A percentile compares a stretch with the other conserved stretches of the same genome.
phyloP scores from a whole-genome alignment of 2,888 invertebrate genomes.

The Acleris holmiana region DNA sequence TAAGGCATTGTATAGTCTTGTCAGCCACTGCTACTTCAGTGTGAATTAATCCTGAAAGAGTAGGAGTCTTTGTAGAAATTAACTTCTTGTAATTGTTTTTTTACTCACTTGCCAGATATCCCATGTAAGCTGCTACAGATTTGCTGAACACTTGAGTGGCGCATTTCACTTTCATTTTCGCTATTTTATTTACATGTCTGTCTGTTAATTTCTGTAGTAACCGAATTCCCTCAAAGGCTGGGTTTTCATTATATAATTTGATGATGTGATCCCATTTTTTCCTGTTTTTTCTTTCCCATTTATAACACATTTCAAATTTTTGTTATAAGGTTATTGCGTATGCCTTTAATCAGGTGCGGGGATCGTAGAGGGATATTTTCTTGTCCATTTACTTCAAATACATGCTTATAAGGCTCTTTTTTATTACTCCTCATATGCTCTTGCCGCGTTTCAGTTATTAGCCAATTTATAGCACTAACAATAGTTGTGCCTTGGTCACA shows the following conservation, averaged over 20 bases:
- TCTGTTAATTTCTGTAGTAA: too few relatives aligned
- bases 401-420: background rate
- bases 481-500: conserved; percentile 38
- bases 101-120: conserved; percentile 29
- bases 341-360: conserved; percentile 35
- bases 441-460: conserved; percentile 28
- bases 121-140: conserved; percentile 28
- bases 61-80: background rate
- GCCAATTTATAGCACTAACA: conserved; percentile 29
- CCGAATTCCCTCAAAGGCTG: conserved; percentile 23
- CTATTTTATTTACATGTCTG: too few relatives aligned
- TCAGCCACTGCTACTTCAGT: too few relatives aligned
- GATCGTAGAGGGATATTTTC: conserved; percentile 31
- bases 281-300: conserved; percentile 17
- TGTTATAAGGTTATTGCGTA: background rate
- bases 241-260: conserved; percentile 23
- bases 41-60: background rate
- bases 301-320: background rate
- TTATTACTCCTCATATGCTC: conserved; percentile 1
- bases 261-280: conserved; percentile 37
- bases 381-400: conserved; percentile 25
- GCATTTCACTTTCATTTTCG: conserved; percentile 27
- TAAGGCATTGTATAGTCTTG: background rate
- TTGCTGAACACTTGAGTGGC: conserved; percentile 29
- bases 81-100: background rate